Evolutionary conservation across 2,797 vertebrate species (phyloP).

Genomic region (Anguilla megastoma): DNA sequence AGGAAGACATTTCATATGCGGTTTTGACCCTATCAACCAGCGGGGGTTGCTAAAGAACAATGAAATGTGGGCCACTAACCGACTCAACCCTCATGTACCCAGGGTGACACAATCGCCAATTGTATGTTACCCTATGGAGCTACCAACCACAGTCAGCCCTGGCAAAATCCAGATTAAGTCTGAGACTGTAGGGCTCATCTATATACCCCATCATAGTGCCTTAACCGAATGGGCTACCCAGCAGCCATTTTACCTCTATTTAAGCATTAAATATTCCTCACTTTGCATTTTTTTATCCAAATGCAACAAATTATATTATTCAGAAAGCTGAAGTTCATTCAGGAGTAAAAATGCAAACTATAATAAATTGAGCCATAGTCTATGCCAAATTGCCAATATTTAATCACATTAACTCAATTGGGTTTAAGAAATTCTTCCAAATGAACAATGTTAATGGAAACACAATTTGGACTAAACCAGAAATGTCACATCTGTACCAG

Average conservation of each 20-base stretch:
- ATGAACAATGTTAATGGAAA: not conserved
- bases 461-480: not conserved
- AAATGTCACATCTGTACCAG: conserved; percentile 56
- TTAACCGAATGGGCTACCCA: not conserved
- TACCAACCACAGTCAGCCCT: not conserved
- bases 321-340: not conserved
- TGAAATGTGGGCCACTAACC: not conserved
- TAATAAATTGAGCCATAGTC: not conserved
- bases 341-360: not conserved
- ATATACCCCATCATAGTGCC: not conserved
- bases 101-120: not conserved
- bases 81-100: not conserved
- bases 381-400: not conserved
- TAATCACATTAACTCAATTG: not conserved
- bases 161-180: not conserved
- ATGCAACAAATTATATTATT: not conserved
- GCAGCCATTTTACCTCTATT: not conserved
- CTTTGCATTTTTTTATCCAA: not conserved
- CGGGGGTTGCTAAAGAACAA: not conserved
- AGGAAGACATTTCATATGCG: not conserved
- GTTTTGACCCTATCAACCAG: not conserved
- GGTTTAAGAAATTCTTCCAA: not conserved
- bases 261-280: not conserved
- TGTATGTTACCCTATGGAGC: not conserved
- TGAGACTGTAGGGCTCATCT: not conserved